phyloP scores from a whole-genome alignment of 30 jellyfish, hydroid and myxozoan species.

The Cassiopea xamachana region DNA sequence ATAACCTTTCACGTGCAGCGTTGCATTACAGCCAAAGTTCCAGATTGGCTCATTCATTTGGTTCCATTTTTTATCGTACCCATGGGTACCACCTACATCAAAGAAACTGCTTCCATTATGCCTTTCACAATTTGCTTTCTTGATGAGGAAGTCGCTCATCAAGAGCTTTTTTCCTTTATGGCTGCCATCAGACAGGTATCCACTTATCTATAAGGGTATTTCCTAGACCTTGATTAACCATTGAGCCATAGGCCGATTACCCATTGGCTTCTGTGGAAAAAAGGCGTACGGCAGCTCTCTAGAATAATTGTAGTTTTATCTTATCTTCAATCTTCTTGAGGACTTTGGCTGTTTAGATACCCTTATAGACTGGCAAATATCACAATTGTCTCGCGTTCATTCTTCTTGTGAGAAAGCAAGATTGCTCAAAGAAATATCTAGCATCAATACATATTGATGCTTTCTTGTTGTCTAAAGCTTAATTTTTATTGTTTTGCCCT shows the following conservation, averaged over 20 bases:
- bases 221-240: slow-evolving; percentile 5
- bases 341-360: background rate
- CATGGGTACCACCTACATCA: background rate
- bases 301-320: background rate
- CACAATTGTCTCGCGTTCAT: background rate
- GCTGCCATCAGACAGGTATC: slow-evolving; percentile 10
- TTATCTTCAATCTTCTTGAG: slow-evolving; percentile 3
- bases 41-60: background rate
- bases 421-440: background rate
- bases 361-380: slow-evolving; percentile 6
- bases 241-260: slow-evolving; percentile 4
- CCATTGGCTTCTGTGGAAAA: slow-evolving; percentile 4
- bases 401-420: background rate
- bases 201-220: slow-evolving; percentile 5
- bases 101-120: slow-evolving; percentile 9
- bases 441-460: background rate
- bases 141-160: slow-evolving; percentile 34
- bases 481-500: background rate
- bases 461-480: background rate
- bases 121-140: slow-evolving; percentile 5
- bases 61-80: background rate
- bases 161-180: slow-evolving; percentile 20
- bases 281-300: background rate
- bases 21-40: background rate
- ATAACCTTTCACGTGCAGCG: background rate